Evolutionary conservation across 2,113 vertebrate genomes (phyloP).

Genomic region (Apodemus speciosus): DNA sequence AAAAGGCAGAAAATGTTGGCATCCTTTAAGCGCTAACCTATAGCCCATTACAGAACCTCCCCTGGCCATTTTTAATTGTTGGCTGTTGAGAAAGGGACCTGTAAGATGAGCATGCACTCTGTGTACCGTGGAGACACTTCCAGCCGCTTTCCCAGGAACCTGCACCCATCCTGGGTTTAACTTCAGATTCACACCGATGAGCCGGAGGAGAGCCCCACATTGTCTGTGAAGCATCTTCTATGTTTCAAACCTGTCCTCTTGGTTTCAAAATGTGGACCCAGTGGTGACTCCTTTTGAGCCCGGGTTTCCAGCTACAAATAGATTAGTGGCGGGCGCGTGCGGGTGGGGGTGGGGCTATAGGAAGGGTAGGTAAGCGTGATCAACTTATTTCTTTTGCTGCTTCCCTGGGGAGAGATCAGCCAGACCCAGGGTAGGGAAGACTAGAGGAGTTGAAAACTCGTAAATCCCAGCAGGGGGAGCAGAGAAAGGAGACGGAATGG

Average conservation of each 20-base stretch:
- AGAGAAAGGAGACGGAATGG: neutral
- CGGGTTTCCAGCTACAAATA: neutral
- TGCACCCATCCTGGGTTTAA: neutral
- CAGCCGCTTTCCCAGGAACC: slow-evolving; percentile 12
- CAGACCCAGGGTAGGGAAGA: neutral
- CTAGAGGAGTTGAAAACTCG: slow-evolving; percentile 46
- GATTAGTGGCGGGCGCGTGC: neutral
- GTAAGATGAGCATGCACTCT: neutral
- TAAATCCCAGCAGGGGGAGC: neutral
- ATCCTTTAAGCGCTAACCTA: slow-evolving; percentile 9
- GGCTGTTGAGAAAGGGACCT: neutral
- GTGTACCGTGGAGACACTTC: slow-evolving; percentile 20
- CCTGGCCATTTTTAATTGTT: neutral
- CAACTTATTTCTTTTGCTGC: slow-evolving; percentile 61
- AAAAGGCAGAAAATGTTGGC: neutral
- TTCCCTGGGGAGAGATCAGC: slow-evolving; percentile 31
- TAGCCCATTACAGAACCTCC: neutral
- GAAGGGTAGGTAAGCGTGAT: slow-evolving; percentile 51
- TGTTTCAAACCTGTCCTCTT: slow-evolving; percentile 53
- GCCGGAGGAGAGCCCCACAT: neutral
- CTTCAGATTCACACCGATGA: slow-evolving; percentile 28
- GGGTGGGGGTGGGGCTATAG: neutral
- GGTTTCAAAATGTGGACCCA: slow-evolving; percentile 1
- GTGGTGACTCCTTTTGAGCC: neutral
- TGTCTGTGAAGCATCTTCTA: neutral